Base-by-base conservation (phyloP, 2,113 vertebrate species). In the Lasiurus borealis region DNA sequence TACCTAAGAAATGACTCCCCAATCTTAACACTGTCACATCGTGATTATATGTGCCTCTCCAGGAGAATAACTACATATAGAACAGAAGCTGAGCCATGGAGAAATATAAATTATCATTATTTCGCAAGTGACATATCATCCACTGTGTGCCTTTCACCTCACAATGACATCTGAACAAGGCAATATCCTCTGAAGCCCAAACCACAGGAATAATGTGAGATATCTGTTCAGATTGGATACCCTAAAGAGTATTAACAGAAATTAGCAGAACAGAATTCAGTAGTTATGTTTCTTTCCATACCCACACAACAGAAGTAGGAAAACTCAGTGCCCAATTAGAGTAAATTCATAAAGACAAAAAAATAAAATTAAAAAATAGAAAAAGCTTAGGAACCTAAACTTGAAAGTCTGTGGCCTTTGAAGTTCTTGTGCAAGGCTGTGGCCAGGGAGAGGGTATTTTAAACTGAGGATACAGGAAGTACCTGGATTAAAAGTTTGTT, bases 401-500 rank as follows among this genome's bases (percentile, higher is more conserved):
- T 44, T 83, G n/a, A 82, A 50, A 72, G 18, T 48, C 48, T 81
- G 5, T 8, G 27, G 72, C 66, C 95, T 96, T 96, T 96, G 91
- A 96, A 96, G 89, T 96, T 31, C 80, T 93, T 59, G 92, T 31
- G 25, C 52, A 25, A 29, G 84, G 44, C 46, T 64, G 25, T 25
- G 73, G 57, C 57, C 57, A 59, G 14, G 76, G 27, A 75, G 50
- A 40, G 88, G 48, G 44, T 34, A 40, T 95, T 97, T 95, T 91
- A 92, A 94, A 91, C 78, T 25, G 71, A 96, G 95, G 93, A 96
- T 96, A 95, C 69, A 66, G 96, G 96, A 96, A 96, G 80, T 29
- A 10, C 50, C 95, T 85, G 83, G 89, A 97, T 92, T 52, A 90
- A 87, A 95, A 80, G 50, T 86, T 93, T 94, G 80, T 88, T 96